phyloP scores from a whole-genome alignment of 2,113 vertebrate species.

The Acrocephalus kingi region DNA sequence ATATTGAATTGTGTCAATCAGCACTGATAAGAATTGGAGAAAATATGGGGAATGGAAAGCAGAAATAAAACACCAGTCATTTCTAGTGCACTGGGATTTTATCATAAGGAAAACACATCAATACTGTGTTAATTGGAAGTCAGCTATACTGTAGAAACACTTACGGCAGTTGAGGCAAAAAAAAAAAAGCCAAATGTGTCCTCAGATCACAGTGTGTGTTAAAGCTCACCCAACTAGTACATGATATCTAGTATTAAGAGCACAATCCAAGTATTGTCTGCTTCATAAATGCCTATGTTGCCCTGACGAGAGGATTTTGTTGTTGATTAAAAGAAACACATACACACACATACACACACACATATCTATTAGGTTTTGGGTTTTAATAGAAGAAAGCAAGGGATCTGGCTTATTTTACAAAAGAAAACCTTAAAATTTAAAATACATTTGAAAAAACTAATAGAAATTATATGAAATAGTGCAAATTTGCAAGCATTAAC shows the following conservation, averaged over 20 bases:
- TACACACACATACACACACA: no score
- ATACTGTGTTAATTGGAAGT: not conserved
- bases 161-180: not conserved
- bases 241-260: not conserved
- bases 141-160: not conserved
- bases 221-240: not conserved
- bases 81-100: not conserved
- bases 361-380: not conserved
- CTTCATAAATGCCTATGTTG: not conserved
- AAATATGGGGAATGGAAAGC: not conserved
- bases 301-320: not conserved
- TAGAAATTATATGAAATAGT: not conserved
- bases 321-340: not conserved
- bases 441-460: not conserved
- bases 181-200: not conserved
- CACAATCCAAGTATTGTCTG: not conserved
- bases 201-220: not conserved
- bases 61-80: not conserved
- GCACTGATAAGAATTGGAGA: not conserved
- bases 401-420: not conserved
- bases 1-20: not conserved
- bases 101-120: not conserved
- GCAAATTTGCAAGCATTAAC: not conserved
- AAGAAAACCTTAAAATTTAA: not conserved
- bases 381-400: not conserved